Evolutionary conservation across 2,888 invertebrate genomes (phyloP).

Genomic region (Autographa pulchrina): DNA sequence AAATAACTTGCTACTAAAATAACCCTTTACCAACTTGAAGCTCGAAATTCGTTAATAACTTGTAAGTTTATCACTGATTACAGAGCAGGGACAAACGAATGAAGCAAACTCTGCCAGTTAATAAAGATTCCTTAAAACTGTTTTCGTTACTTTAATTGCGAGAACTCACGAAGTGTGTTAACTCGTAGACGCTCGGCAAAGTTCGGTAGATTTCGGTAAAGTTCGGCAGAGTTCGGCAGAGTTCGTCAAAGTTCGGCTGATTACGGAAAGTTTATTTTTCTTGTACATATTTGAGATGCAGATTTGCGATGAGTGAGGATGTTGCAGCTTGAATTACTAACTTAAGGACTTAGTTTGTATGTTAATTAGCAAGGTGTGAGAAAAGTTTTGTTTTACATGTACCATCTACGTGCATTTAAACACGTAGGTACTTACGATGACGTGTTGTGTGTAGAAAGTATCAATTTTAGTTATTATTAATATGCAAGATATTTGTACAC

Average conservation of each 20-base stretch:
- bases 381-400: too few relatives aligned
- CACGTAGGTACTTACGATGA: too few relatives aligned
- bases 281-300: conserved; percentile 15
- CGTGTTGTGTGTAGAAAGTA: too few relatives aligned
- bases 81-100: conserved; percentile 53
- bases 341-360: neutral
- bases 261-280: conserved; percentile 40
- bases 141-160: conserved; percentile 75
- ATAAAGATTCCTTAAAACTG: conserved; percentile 73
- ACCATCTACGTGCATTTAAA: too few relatives aligned
- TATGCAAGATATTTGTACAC: too few relatives aligned
- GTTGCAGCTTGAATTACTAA: neutral
- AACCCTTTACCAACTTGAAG: neutral
- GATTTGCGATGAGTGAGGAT: neutral
- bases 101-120: conserved; percentile 63
- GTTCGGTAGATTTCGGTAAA: conserved; percentile 42
- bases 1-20: neutral
- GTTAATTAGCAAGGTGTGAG: neutral
- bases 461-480: too few relatives aligned
- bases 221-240: conserved; percentile 45
- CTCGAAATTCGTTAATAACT: conserved; percentile 18
- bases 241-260: conserved; percentile 47
- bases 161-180: conserved; percentile 63
- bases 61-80: conserved; percentile 18
- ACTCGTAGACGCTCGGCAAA: conserved; percentile 48